Percentiles rank a stretch among this genome's conserved stretches.
phyloP scores from a whole-genome alignment of 2,797 vertebrate genomes.

The Mormyrops boulengeri region DNA sequence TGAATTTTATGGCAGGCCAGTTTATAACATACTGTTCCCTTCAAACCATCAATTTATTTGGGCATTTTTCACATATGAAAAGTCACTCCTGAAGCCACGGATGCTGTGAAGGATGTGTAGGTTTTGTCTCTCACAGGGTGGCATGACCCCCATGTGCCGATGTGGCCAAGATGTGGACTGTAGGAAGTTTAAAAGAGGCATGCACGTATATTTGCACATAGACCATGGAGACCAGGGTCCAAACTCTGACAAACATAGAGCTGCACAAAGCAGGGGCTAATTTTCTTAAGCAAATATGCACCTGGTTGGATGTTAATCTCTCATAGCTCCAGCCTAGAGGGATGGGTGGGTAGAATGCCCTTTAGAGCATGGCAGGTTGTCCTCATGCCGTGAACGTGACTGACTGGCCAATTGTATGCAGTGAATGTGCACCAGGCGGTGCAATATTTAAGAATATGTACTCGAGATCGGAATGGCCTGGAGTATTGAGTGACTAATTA shows the following conservation, averaged over 20 bases:
- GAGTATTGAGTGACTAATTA: not conserved
- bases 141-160: not conserved
- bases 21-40: not conserved
- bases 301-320: constrained; percentile 18
- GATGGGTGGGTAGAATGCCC: not conserved
- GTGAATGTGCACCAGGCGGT: not conserved
- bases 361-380: not conserved
- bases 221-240: not conserved
- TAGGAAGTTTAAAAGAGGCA: not conserved
- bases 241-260: constrained; percentile 37
- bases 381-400: not conserved
- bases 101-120: not conserved
- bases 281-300: constrained; percentile 46
- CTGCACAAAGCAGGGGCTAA: constrained; percentile 46
- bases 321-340: not conserved
- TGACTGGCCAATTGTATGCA: not conserved
- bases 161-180: not conserved
- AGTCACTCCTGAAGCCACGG: not conserved
- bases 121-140: not conserved
- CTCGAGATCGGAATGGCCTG: not conserved
- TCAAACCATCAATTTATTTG: not conserved
- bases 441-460: not conserved
- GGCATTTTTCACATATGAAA: not conserved
- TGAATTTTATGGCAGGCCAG: constrained; percentile 36
- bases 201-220: not conserved